These are phyloP conservation scores for Stramonita haemastoma DNA, from an alignment of 2,888 invertebrate genomes.

Conservation along the genomic window DNA sequence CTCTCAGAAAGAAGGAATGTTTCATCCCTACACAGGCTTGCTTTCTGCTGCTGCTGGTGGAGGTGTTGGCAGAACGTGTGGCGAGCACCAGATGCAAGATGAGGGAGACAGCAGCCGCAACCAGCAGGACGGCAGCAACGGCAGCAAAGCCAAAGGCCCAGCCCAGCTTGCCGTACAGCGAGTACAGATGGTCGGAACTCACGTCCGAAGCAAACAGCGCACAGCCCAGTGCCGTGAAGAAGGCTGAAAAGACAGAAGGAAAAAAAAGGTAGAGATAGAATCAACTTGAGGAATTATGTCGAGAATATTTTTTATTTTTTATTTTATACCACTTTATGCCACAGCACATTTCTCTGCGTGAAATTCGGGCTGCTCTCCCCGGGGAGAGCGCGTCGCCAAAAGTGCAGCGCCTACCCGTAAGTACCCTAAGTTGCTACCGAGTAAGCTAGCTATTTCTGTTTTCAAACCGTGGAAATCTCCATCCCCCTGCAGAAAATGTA, in stretches of 20 bases:
- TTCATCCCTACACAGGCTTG: background rate
- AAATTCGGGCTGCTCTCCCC: too few relatives aligned
- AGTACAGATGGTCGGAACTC: background rate
- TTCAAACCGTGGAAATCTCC: too few relatives aligned
- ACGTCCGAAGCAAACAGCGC: conserved; percentile 10
- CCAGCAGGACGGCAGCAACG: background rate
- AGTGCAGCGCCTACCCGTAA: too few relatives aligned
- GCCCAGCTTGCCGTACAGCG: background rate
- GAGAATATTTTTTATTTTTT: too few relatives aligned
- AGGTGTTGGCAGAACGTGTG: background rate
- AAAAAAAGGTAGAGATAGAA: background rate
- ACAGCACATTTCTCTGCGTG: too few relatives aligned
- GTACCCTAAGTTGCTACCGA: too few relatives aligned
- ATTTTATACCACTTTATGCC: too few relatives aligned
- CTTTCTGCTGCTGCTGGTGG: background rate
- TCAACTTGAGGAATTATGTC: too few relatives aligned
- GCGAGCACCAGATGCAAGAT: background rate
- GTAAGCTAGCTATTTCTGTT: too few relatives aligned
- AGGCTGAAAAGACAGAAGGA: background rate
- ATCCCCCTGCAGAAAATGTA: too few relatives aligned
- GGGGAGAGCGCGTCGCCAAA: too few relatives aligned
- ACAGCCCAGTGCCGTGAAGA: conserved; percentile 3
- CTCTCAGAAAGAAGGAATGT: too few relatives aligned
- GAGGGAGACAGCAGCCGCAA: background rate
- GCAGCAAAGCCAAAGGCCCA: conserved; percentile 24